These are phyloP conservation scores for Chaetodon trifascialis DNA, from an alignment of 2,113 vertebrate genomes.

Conservation along the genomic window DNA sequence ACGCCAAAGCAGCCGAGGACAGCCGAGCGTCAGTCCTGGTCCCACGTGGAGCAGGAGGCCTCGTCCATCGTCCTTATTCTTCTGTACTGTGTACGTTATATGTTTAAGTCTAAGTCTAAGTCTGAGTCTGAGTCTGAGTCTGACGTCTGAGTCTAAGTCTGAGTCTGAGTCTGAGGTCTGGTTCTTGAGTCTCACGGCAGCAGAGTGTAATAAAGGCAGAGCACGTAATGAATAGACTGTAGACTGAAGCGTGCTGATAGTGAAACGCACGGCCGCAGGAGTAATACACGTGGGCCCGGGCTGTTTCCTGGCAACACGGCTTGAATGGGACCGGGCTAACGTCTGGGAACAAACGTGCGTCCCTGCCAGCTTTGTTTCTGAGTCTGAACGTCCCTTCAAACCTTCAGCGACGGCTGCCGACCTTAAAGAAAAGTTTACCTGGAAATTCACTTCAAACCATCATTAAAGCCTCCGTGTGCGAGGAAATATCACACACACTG, in stretches of 20 bases:
- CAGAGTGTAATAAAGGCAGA: conserved; percentile 37
- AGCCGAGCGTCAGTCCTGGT: not conserved
- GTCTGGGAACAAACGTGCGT: conserved; percentile 32
- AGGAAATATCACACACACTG: conserved; percentile 13
- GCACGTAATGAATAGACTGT: conserved; percentile 6
- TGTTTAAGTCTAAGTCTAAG: no score
- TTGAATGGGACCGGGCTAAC: conserved; percentile 16
- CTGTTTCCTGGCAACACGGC: conserved; percentile 37
- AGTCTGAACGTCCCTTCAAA: conserved; percentile 25
- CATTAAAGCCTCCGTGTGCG: conserved; percentile 30
- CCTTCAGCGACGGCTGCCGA: not conserved
- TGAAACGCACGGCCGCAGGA: conserved; percentile 1
- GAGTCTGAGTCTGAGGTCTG: no score
- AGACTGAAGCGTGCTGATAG: conserved; percentile 52
- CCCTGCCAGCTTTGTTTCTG: conserved; percentile 40
- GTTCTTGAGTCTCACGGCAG: not conserved
- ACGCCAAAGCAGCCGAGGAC: not conserved
- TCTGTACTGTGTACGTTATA: no score
- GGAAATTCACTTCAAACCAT: conserved; percentile 32
- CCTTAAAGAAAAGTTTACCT: conserved; percentile 18
- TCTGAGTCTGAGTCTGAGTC: no score
- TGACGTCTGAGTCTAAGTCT: no score
- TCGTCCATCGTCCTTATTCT: no score
- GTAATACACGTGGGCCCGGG: conserved; percentile 8
- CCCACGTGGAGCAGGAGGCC: not conserved